Base-by-base conservation (phyloP, 1,140 invertebrate species). In the Euura lappo region DNA sequence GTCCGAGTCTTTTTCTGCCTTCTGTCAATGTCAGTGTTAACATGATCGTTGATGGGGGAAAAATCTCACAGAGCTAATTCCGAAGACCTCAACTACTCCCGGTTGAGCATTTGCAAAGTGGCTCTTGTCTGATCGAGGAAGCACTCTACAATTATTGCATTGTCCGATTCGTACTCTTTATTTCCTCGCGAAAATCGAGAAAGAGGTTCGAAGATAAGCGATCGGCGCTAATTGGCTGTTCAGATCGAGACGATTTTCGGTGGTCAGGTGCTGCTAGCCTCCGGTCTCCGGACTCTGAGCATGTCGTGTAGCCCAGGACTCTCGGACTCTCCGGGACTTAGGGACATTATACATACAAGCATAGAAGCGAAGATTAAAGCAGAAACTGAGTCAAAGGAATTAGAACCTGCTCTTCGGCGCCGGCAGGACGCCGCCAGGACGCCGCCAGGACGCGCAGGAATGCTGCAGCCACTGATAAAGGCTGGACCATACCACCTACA, bases 331-430 rank as follows among this genome's bases (percentile, higher is more conserved):
- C 51, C 28, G 28, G 28, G 28, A 28, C 28, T 28, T 28, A 28
- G 28, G 28, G 51, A 60, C 51, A 60, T 60, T 60, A 60, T 60
- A 60, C 51, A 60, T 60, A 60, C 51, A 60, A 60, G 51, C 13
- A 60, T 60, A 60, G 6, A 60, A 60, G 51, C 10, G 13, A 60
- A 60, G 51, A 60, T 60, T 60, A 60, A 60, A 60, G 51, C 51
- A 60, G 79, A 76, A 78, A 80, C 80, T 78, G 78, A 81, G 71
- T 77, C 74, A 76, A 72, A 80, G 75, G 85, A 87, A 87, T 88
- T 86, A 86, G 86, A 87, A 88, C 85, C 86, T 87, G 86, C 81
- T 88, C 79, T 80, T 76, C 79, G 85, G 84, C 85, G 86, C 86
- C 86, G 82, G 75, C 79, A 76, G 86, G 86, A 84, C 85, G 86